These are phyloP conservation scores for Pseudomugil tenellus DNA, from an alignment of 2,797 vertebrate species.

Conservation along the genomic window DNA sequence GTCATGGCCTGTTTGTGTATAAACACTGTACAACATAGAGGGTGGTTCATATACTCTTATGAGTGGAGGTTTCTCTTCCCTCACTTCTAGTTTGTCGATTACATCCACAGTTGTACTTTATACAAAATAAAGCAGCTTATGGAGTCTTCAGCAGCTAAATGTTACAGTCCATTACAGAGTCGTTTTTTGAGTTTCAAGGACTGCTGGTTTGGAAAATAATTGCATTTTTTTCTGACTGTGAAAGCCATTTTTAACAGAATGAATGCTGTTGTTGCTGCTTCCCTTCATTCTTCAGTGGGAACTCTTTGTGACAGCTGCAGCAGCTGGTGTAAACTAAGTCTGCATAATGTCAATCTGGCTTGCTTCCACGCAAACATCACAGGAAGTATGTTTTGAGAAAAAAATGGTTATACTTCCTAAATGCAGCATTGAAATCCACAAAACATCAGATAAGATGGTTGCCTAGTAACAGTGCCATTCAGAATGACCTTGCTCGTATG, in stretches of 20 bases:
- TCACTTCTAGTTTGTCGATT: too few relatives aligned
- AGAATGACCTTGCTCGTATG: neutral
- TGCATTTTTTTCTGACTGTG: neutral
- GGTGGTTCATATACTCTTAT: neutral
- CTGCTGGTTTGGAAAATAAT: neutral
- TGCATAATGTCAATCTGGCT: neutral
- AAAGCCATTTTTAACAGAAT: neutral
- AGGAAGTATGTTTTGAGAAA: constrained; percentile 7
- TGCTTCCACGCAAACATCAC: neutral
- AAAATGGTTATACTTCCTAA: neutral
- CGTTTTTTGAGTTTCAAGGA: too few relatives aligned
- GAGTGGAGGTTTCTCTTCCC: too few relatives aligned
- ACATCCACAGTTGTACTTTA: neutral
- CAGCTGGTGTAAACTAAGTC: neutral
- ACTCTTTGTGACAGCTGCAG: neutral
- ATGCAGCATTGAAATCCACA: neutral
- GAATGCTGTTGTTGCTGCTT: neutral
- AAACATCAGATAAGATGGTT: constrained; percentile 5
- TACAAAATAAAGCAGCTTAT: neutral
- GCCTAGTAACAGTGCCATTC: neutral
- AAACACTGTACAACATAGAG: neutral
- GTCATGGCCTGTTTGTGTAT: neutral
- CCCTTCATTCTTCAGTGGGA: neutral
- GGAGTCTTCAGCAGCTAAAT: too few relatives aligned
- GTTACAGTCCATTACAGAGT: too few relatives aligned